Base-by-base conservation (phyloP, 1,140 invertebrate species). In the Ylistrum balloti region DNA sequence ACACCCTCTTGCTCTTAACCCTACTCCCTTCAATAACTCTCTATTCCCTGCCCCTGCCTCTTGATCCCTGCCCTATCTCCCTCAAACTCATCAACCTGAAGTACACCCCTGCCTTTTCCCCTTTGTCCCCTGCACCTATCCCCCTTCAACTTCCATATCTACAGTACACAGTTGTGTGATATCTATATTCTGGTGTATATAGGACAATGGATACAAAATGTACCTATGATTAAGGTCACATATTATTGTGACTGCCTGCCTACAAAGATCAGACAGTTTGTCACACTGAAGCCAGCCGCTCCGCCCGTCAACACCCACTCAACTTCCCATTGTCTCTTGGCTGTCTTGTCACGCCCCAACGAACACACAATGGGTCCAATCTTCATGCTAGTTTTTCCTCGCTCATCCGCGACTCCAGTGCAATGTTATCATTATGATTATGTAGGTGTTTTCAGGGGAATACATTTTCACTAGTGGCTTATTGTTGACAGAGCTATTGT, bases 281-380 rank as follows among this genome's bases (percentile, higher is more conserved):
- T 74, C n/a, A 28, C 11, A 28, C 5, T 17, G 17, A n/a, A 28
- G n/a, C n/a, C n/a, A 74, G 56, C 56, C 56, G n/a, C 56, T 74
- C 56, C n/a, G 56, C 56, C 56, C 56, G 56, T 74, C n/a, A 28
- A 74, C 56, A 74, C 56, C 56, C 56, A 74, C 56, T 74, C 56
- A 28, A 74, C 56, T 74, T 74, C 56, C 56, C n/a, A 74, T 74
- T 74, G 56, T 74, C 56, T 74, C 22, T 11, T 74, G 22, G 22
- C 11, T 74, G 56, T 74, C 56, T n/a, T 74, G 56, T 74, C 56
- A 74, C n/a, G 22, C 56, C n/a, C 56, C 56, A 74, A 11, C n/a
- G n/a, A 74, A 74, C 56, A 74, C 11, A 11, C 17, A 74, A 74
- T n/a, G 17, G 56, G 56, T 74, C 56, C 5, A 28, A n/a, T 74